These are phyloP conservation scores for Neogale vison DNA, from an alignment of 2,113 vertebrate genomes.

Conservation along the genomic window DNA sequence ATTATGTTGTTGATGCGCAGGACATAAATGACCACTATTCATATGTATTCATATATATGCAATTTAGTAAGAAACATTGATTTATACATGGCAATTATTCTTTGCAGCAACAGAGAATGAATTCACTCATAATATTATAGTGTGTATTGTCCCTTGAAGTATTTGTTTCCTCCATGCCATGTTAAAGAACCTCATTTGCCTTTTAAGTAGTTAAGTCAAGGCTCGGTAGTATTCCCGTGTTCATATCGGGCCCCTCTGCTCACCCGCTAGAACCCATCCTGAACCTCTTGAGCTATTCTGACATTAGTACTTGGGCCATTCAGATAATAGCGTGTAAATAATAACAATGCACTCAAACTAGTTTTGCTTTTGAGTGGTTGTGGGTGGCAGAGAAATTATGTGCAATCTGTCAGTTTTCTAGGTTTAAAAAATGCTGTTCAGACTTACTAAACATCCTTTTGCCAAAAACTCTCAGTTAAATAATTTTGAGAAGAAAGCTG, in stretches of 20 bases:
- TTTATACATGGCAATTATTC: not conserved
- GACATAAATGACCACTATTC: not conserved
- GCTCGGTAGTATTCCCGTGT: not conserved
- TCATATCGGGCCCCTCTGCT: not conserved
- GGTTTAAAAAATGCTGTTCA: constrained; percentile 50
- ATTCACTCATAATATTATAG: not conserved
- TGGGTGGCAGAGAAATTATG: constrained; percentile 42
- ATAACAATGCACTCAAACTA: not conserved
- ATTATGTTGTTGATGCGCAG: not conserved
- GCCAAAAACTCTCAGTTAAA: constrained; percentile 24
- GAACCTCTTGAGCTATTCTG: not conserved
- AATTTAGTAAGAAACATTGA: not conserved
- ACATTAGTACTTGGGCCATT: not conserved
- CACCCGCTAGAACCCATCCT: not conserved
- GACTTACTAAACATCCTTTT: not conserved
- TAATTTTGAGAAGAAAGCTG: constrained; percentile 21
- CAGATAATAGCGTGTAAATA: not conserved
- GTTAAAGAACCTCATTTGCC: not conserved
- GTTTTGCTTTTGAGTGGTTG: constrained; percentile 27
- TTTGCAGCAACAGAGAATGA: not conserved
- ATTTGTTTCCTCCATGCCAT: not conserved
- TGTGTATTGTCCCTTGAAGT: not conserved
- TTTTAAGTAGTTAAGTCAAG: not conserved
- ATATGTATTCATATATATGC: not conserved
- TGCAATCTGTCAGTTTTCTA: constrained; percentile 62